Conservation (phyloP, 1,140 invertebrate species). For the Neoseiulus cucumeris region DNA sequence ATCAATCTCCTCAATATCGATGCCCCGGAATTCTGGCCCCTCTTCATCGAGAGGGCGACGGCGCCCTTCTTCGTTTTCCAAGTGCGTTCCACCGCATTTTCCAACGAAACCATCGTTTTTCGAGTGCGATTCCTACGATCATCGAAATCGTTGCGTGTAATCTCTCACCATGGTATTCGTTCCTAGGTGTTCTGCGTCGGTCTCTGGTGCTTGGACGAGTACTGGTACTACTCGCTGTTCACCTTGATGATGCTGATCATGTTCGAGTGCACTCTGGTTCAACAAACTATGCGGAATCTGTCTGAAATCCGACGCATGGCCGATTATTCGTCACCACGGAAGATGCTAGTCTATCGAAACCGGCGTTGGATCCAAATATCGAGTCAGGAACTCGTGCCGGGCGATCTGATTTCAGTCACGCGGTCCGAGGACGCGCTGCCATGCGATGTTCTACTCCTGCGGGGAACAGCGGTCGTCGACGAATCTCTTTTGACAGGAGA, state of each 20-base stretch:
- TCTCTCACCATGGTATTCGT: no score
- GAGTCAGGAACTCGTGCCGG: slow-evolving; percentile 73
- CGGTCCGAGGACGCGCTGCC: slow-evolving; percentile 62
- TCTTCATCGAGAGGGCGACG: slow-evolving; percentile 91
- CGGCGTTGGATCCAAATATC: slow-evolving; percentile 70
- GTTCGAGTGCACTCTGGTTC: slow-evolving; percentile 94
- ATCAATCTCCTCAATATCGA: slow-evolving; percentile 45
- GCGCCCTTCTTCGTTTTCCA: slow-evolving; percentile 91
- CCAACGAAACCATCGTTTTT: no score
- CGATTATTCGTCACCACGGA: slow-evolving; percentile 40
- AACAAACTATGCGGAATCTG: slow-evolving; percentile 94
- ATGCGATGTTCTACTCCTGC: slow-evolving; percentile 81
- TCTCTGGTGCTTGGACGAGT: slow-evolving; percentile 95
- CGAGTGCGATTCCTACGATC: no score
- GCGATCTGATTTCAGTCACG: slow-evolving; percentile 83
- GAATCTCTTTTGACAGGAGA: slow-evolving; percentile 93
- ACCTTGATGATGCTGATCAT: slow-evolving; percentile 91
- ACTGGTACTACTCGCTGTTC: slow-evolving; percentile 93
- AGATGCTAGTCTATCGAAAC: slow-evolving; percentile 54
- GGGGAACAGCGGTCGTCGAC: slow-evolving; percentile 88
- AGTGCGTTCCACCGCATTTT: slow-evolving; percentile 19
- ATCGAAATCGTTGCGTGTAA: no score
- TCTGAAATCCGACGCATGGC: slow-evolving; percentile 99
- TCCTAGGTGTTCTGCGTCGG: slow-evolving; percentile 87
- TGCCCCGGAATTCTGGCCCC: slow-evolving; percentile 83